Evolutionary conservation across 2,888 invertebrate species (phyloP), one percentile per base, ranked within the genome.

Genomic region (Drosophila flavopinicola): DNA sequence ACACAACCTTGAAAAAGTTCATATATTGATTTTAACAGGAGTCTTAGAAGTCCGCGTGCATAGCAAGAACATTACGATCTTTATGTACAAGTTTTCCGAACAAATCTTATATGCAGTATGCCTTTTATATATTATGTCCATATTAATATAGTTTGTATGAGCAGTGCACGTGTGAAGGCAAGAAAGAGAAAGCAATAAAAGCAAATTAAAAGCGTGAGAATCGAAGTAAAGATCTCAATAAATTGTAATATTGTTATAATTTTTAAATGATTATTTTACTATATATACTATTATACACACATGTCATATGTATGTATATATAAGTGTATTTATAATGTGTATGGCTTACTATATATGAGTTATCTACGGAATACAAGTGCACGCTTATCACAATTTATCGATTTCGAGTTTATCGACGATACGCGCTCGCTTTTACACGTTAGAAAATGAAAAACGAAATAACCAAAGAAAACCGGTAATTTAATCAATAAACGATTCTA

Each of bases 401-500:
- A 54, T 38, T 33, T 33, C 3, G 4, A 6, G 11, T 13, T 23
- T 17, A 17, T 17, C 59, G 59, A 59, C 3, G 4, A 24, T 6
- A 29, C 15, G 9, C 24, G 39, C 30, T 1, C 44, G 32, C 10
- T n/a, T 11, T 5, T 24, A 38, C 23, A 24, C 17, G 2, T 25
- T 13, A 7, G 23, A 9, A 35, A 30, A 35, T 5, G 10, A 15
- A 27, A 44, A 30, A 33, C 4, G 20, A 25, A 20, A n/a, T 6
- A 10, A 10, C 23, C 29, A 39, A 30, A 32, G 32, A 44, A 59
- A 59, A 32, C 59, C 42, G 35, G 52, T 57, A 57, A 39, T 48
- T 32, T 20, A 39, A 64, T 49, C 35, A 38, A 42, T 48, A 58
- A 58, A 24, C 48, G 58, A 65, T 71, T 37, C 29, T 20, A 41